A percentile compares a stretch with the other conserved stretches of the same genome.
Evolutionary conservation across 1,140 invertebrate genomes (phyloP).

Genomic region (Caenorhabditis latens): DNA sequence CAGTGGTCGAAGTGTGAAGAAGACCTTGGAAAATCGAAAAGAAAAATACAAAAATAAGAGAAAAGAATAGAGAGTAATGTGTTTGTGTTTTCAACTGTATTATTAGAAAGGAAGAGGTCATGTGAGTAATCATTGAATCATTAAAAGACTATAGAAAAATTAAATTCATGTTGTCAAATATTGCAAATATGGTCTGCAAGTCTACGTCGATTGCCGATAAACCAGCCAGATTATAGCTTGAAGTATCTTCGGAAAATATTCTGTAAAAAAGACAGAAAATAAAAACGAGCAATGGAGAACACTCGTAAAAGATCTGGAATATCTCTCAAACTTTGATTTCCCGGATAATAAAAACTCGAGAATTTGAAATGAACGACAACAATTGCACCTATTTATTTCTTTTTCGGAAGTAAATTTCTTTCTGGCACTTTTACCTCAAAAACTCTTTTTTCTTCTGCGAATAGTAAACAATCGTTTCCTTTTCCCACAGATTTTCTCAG

Average conservation of each 20-base stretch:
- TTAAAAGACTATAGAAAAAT: neutral
- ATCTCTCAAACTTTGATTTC: too few relatives aligned
- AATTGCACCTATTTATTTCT: neutral
- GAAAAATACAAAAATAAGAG: neutral
- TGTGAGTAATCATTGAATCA: slow-evolving; percentile 17
- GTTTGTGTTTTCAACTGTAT: neutral
- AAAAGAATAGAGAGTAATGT: neutral
- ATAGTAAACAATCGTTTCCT: neutral
- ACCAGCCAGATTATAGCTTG: too few relatives aligned
- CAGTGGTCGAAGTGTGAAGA: neutral
- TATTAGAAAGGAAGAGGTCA: neutral
- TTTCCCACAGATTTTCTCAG: neutral
- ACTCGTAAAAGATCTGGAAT: too few relatives aligned
- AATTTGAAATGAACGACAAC: neutral
- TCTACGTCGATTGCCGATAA: too few relatives aligned
- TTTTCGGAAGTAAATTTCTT: neutral
- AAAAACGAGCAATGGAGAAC: too few relatives aligned
- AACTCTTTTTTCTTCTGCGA: neutral
- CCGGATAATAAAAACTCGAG: too few relatives aligned
- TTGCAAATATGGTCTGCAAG: too few relatives aligned
- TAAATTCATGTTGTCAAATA: neutral
- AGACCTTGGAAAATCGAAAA: neutral
- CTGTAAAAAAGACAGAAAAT: too few relatives aligned
- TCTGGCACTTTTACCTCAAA: neutral
- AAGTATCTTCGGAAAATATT: too few relatives aligned